A percentile compares a stretch with the other conserved stretches of the same genome.
Evolutionary conservation across 2,888 invertebrate genomes (phyloP).

Genomic region (Julus scanicus): DNA sequence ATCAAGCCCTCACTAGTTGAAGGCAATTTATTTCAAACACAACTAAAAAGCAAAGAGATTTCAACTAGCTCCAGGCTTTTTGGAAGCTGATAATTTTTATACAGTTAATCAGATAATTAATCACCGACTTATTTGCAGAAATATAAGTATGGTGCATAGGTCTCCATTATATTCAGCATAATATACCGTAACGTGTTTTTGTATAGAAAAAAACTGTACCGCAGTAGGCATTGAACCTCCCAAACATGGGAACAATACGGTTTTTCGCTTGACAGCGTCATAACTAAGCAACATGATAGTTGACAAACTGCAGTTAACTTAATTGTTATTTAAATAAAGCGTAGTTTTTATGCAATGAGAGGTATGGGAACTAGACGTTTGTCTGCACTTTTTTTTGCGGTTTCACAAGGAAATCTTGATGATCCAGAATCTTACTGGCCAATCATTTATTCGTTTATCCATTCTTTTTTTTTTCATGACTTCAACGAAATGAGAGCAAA

Average conservation of each 20-base stretch:
- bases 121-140: not conserved
- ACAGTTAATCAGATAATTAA: not conserved
- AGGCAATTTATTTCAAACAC: not conserved
- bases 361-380: not conserved
- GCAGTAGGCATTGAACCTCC: conserved; percentile 1
- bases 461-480: not conserved
- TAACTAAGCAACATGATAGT: not conserved
- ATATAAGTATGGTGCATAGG: not conserved
- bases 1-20: not conserved
- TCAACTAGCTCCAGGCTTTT: not conserved
- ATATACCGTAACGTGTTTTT: not conserved
- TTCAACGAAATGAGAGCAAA: not conserved
- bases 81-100: not conserved
- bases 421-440: not conserved
- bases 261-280: not conserved
- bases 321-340: not conserved
- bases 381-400: not conserved
- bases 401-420: not conserved
- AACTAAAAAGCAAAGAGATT: not conserved
- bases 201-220: not conserved
- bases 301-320: not conserved
- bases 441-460: not conserved
- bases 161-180: too few relatives aligned
- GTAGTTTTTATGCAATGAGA: not conserved
- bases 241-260: not conserved